Evolutionary conservation across 2,888 invertebrate species (phyloP), one percentile per base, ranked within the genome.

Genomic region (Watsonalla cultraria): DNA sequence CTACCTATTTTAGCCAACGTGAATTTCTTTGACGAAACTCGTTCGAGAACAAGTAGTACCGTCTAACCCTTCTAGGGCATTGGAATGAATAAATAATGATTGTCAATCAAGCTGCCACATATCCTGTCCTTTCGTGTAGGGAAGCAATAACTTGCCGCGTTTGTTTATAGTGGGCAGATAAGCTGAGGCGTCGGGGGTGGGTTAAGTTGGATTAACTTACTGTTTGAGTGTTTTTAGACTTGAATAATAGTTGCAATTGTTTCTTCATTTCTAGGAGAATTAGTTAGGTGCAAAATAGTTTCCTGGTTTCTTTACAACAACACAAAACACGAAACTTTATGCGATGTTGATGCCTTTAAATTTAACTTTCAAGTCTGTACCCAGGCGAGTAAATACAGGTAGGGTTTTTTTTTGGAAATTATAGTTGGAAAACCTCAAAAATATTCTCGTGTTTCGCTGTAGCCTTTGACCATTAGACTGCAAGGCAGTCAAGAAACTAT

Each of bases 71-170:
- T 79, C 54, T 59, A 76, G 74, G 78, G 72, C 75, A 71, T 56
- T 54, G 56, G 71, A 70, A 82, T 84, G 82, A 85, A 86, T 86
- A 85, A 84, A 76, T 84, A 82, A 84, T 70, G 63, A 73, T 69
- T 77, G 83, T 82, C 85, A 82, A 80, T 84, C 84, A 82, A 78
- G 62, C 66, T 50, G 51, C 45, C 37, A 51, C 55, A 51, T 55
- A 52, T 46, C 53, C 54, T 51, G 68, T 62, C 68, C 68, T 65
- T 66, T 55, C 57, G 70, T 59, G 72, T 56, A 70, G 63, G 54
- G 62, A 66, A 63, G 72, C 64, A 68, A 72, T 68, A 74, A 70
- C 67, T 63, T 45, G 14, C 56, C 51, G 50, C 50, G 54, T 37
- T 54, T 45, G 45, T 45, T 15, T 45, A n/a, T 15, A 34, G 45